Conservation (phyloP, 1,140 invertebrate species). For the Hyles euphorbiae region DNA sequence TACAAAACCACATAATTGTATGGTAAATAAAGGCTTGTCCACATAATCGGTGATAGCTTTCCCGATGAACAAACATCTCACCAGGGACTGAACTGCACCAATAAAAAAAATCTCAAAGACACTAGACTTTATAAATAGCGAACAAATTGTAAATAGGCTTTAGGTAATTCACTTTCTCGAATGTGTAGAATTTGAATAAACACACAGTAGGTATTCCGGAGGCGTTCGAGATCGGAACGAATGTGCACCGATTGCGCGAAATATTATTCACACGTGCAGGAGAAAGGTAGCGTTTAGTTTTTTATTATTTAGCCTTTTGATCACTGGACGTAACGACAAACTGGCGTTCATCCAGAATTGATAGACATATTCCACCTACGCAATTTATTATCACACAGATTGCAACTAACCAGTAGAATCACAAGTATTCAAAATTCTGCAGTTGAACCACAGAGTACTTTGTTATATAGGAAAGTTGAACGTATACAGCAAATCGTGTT, state of each 20-base stretch:
- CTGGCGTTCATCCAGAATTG: no score
- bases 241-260: conserved; percentile 18
- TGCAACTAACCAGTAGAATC: no score
- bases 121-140: neutral
- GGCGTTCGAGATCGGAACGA: conserved; percentile 18
- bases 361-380: no score
- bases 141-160: neutral
- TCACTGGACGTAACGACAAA: no score
- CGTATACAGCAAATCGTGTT: no score
- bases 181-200: conserved; percentile 34
- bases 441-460: no score
- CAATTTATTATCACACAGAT: no score
- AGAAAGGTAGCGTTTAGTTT: conserved; percentile 10
- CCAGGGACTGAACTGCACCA: neutral
- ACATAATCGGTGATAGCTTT: no score
- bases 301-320: neutral
- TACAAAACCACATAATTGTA: no score
- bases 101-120: neutral
- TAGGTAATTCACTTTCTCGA: conserved; percentile 36
- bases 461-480: no score
- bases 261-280: conserved; percentile 8
- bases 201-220: conserved; percentile 27
- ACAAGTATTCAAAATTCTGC: no score
- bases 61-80: neutral
- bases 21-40: no score